Percentiles rank a stretch among this genome's conserved stretches.
Conservation (phyloP, 2,797 vertebrate species). For the Liasis olivaceus region DNA sequence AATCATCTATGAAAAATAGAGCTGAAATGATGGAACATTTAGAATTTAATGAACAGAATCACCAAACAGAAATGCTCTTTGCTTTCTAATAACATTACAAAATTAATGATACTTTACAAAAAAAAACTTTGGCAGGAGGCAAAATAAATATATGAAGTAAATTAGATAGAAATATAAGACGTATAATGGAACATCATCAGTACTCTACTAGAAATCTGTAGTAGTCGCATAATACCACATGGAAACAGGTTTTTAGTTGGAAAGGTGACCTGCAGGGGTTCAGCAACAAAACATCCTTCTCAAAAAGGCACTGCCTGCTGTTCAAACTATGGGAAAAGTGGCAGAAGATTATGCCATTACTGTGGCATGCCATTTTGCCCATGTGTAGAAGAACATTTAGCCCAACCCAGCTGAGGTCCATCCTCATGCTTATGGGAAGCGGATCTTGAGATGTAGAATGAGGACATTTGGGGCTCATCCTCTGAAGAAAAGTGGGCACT, state of each 20-base stretch:
- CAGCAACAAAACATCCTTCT: background rate
- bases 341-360: too few relatives aligned
- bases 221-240: background rate
- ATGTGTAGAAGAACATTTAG: too few relatives aligned
- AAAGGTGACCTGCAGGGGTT: background rate
- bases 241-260: background rate
- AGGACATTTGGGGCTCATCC: too few relatives aligned
- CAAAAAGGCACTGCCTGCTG: background rate
- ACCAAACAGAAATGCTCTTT: conserved; percentile 6
- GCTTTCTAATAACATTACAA: conserved; percentile 6
- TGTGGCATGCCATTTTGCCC: too few relatives aligned
- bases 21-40: conserved; percentile 22
- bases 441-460: too few relatives aligned
- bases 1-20: conserved; percentile 28
- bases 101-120: background rate
- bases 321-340: too few relatives aligned
- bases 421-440: too few relatives aligned
- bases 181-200: background rate
- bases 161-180: accelerated
- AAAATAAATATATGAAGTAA: conserved; percentile 14
- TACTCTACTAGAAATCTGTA: background rate
- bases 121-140: conserved; percentile 5
- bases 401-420: too few relatives aligned
- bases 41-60: conserved; percentile 16
- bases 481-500: too few relatives aligned